These are phyloP conservation scores for Heliconius melpomene DNA, from an alignment of 1,140 invertebrate genomes.

Conservation along the genomic window DNA sequence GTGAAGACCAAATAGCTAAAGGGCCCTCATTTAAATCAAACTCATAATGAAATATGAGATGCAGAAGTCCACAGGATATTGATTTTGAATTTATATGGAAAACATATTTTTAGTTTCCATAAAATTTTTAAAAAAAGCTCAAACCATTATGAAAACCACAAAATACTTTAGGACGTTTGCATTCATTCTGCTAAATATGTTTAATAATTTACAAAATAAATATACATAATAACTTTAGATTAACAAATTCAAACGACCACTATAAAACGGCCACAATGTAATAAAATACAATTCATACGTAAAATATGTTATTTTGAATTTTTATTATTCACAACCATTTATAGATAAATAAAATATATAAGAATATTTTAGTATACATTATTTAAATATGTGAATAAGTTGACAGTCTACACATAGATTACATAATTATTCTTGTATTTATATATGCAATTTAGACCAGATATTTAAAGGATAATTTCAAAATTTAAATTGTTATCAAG, in stretches of 20 bases:
- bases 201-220: not conserved
- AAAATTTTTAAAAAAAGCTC: not conserved
- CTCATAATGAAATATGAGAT: not conserved
- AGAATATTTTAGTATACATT: constrained; percentile 17
- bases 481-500: too few relatives aligned
- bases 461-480: not conserved
- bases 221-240: not conserved
- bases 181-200: not conserved
- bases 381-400: not conserved
- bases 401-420: not conserved
- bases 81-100: not conserved
- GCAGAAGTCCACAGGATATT: not conserved
- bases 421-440: too few relatives aligned
- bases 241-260: not conserved
- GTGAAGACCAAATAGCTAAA: not conserved
- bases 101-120: too few relatives aligned
- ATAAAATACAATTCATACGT: constrained; percentile 17
- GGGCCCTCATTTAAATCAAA: not conserved
- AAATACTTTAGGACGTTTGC: not conserved
- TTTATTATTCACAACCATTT: constrained; percentile 36
- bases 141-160: not conserved
- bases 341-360: constrained; percentile 29
- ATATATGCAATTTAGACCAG: not conserved
- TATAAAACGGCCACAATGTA: not conserved
- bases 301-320: constrained; percentile 5